phyloP scores from a whole-genome alignment of 2,113 vertebrate species.

The Dolichallabes microphthalmus region DNA sequence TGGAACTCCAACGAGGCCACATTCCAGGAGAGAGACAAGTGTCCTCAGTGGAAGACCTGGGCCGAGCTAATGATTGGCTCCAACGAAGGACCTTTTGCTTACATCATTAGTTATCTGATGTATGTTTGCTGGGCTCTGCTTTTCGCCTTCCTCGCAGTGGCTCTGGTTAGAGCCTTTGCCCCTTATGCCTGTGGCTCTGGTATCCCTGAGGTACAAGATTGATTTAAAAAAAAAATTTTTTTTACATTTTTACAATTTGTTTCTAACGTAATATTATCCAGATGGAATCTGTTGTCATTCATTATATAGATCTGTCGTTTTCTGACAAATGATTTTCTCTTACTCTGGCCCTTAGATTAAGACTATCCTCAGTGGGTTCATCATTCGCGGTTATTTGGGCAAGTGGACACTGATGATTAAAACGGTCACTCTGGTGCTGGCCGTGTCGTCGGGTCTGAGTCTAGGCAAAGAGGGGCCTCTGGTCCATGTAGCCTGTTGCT shows the following conservation, averaged over 20 bases:
- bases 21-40: slow-evolving; percentile 80
- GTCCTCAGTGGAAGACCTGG: slow-evolving; percentile 84
- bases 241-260: neutral
- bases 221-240: too few species aligned
- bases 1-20: slow-evolving; percentile 78
- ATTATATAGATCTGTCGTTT: neutral
- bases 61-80: slow-evolving; percentile 78
- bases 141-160: slow-evolving; percentile 82
- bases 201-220: slow-evolving; percentile 79
- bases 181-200: slow-evolving; percentile 86
- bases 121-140: slow-evolving; percentile 81
- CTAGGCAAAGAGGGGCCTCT: slow-evolving; percentile 86
- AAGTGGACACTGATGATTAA: slow-evolving; percentile 88
- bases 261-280: neutral
- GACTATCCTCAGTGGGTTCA: slow-evolving; percentile 88
- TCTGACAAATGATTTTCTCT: neutral
- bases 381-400: slow-evolving; percentile 86
- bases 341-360: slow-evolving; percentile 73
- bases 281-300: neutral
- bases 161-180: slow-evolving; percentile 82
- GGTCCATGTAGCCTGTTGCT: slow-evolving; percentile 86
- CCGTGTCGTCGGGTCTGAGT: slow-evolving; percentile 84
- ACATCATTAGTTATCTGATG: slow-evolving; percentile 82
- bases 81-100: slow-evolving; percentile 76
- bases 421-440: slow-evolving; percentile 83